A percentile compares a stretch with the other conserved stretches of the same genome.
These are phyloP conservation scores for Tragelaphus strepsiceros DNA, from an alignment of 2,113 vertebrate genomes.

Conservation along the genomic window DNA sequence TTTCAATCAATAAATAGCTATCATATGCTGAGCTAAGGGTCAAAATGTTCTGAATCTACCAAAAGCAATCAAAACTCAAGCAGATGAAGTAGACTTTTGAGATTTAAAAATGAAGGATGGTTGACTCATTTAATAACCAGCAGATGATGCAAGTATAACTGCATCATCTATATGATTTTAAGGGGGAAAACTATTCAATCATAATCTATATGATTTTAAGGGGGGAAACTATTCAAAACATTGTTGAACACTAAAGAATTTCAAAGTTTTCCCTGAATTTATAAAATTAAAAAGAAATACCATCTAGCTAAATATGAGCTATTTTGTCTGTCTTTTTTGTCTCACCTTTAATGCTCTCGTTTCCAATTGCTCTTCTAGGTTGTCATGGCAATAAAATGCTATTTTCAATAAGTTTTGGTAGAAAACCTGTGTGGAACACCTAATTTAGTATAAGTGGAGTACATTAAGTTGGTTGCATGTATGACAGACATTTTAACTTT, in stretches of 20 bases:
- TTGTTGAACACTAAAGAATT: neutral
- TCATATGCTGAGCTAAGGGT: neutral
- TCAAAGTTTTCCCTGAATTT: neutral
- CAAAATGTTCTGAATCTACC: constrained; percentile 2
- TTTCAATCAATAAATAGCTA: neutral
- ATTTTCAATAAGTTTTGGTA: constrained; percentile 47
- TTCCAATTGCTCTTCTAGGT: constrained; percentile 39
- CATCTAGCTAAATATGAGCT: neutral
- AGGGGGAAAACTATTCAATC: neutral
- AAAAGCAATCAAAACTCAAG: constrained; percentile 4
- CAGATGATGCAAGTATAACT: neutral
- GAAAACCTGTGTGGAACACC: constrained; percentile 36
- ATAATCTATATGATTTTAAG: neutral
- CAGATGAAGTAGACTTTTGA: neutral
- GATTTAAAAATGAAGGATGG: neutral
- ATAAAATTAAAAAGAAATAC: neutral
- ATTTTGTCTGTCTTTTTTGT: constrained; percentile 2
- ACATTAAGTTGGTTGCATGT: neutral
- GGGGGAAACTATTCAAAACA: neutral
- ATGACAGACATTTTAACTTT: neutral
- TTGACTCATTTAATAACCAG: neutral
- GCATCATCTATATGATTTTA: neutral
- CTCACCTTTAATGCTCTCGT: constrained; percentile 23
- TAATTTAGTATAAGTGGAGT: constrained; percentile 41
- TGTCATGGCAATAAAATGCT: constrained; percentile 57